Evolutionary conservation across 1,140 invertebrate genomes (phyloP).

Genomic region (Nephila pilipes): DNA sequence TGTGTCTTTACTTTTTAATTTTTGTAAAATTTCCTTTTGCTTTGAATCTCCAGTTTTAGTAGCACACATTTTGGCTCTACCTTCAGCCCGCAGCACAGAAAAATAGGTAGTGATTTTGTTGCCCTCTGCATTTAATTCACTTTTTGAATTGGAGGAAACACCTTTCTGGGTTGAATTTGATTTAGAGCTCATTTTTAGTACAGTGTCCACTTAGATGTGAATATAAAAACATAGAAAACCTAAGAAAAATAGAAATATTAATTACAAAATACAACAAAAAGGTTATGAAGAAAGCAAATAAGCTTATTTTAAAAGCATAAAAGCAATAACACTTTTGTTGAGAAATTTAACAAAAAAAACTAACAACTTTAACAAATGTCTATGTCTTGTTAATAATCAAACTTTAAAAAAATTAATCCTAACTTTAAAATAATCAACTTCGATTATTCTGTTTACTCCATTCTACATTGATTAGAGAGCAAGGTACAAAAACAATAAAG

Average conservation of each 20-base stretch:
- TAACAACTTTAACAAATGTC: too few relatives aligned
- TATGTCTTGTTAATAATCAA: too few relatives aligned
- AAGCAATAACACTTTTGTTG: too few relatives aligned
- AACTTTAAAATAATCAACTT: too few relatives aligned
- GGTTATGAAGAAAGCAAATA: too few relatives aligned
- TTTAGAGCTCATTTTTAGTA: slow-evolving; percentile 9
- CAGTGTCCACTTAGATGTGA: not conserved
- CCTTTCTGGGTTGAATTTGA: not conserved
- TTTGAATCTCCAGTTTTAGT: slow-evolving; percentile 64
- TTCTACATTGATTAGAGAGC: too few relatives aligned
- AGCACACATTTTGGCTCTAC: slow-evolving; percentile 75
- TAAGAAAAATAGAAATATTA: not conserved
- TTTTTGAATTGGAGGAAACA: not conserved
- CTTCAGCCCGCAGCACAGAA: slow-evolving; percentile 45
- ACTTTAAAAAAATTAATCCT: too few relatives aligned
- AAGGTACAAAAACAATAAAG: too few relatives aligned
- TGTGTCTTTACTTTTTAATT: slow-evolving; percentile 63
- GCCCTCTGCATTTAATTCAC: not conserved
- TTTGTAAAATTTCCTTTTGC: slow-evolving; percentile 73
- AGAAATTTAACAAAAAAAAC: too few relatives aligned
- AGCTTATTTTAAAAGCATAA: too few relatives aligned
- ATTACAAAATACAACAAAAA: too few relatives aligned
- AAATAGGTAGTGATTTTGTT: slow-evolving; percentile 57
- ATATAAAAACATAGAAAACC: not conserved
- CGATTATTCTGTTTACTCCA: too few relatives aligned